phyloP scores from a whole-genome alignment of 1,140 invertebrate genomes.

The Acromyrmex charruanus region DNA sequence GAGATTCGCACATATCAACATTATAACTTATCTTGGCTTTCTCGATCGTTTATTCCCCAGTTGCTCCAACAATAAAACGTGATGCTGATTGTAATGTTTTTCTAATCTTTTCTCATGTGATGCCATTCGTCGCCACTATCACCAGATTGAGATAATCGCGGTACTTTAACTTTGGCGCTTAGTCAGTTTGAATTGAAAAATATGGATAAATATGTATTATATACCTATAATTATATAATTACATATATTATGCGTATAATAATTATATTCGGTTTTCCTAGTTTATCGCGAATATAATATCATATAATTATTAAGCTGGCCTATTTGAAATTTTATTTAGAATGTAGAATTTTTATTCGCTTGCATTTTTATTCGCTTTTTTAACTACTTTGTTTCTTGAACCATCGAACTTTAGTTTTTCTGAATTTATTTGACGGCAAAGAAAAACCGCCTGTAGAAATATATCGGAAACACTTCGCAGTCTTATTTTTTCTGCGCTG shows the following conservation, averaged over 20 bases:
- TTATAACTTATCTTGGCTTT: conserved; percentile 11
- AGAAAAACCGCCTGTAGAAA: background rate
- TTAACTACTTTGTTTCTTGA: background rate
- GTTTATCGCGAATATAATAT: background rate
- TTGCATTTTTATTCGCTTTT: background rate
- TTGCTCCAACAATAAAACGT: background rate
- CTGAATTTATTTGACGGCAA: background rate
- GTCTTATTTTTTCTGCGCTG: background rate
- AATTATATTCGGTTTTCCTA: background rate
- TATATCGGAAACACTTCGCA: background rate
- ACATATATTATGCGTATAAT: background rate
- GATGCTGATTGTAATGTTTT: background rate
- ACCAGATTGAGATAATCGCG: background rate
- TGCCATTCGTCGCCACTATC: background rate
- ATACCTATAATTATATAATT: background rate
- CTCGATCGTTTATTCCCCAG: conserved; percentile 11
- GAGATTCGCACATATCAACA: background rate
- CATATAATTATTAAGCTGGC: background rate
- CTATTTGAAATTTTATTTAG: background rate
- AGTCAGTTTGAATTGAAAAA: background rate
- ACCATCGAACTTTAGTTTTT: background rate
- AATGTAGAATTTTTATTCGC: background rate
- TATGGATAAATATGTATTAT: background rate
- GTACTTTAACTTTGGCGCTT: background rate
- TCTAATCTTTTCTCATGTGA: background rate